Evolutionary conservation across 2,888 invertebrate genomes (phyloP).

Genomic region (Scaptomyza parva): DNA sequence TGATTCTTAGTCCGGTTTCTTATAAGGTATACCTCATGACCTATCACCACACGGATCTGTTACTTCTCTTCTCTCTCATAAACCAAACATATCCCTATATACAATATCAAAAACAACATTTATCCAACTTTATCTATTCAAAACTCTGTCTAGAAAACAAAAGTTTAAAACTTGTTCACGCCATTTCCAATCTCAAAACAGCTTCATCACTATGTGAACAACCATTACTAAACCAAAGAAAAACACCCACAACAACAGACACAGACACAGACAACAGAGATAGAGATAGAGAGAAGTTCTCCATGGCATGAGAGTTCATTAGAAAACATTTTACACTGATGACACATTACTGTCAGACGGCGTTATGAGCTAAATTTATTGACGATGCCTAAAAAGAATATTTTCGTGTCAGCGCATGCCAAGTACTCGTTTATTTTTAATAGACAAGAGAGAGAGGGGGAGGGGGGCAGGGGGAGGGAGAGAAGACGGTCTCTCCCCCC

Average conservation of each 20-base stretch:
- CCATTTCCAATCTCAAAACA: not conserved
- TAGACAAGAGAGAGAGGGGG: not conserved
- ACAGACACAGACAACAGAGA: not conserved
- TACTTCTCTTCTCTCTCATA: too few relatives aligned
- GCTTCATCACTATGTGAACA: constrained; percentile 20
- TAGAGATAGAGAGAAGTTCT: constrained; percentile 6
- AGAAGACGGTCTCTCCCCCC: not conserved
- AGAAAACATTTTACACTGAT: constrained; percentile 70
- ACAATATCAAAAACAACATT: too few relatives aligned
- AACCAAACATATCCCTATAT: too few relatives aligned
- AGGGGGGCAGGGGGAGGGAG: not conserved
- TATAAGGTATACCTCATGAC: too few relatives aligned
- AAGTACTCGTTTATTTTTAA: constrained; percentile 47
- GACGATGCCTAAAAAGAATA: constrained; percentile 65
- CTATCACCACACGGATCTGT: too few relatives aligned
- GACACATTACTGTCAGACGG: constrained; percentile 76
- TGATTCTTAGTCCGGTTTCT: too few relatives aligned
- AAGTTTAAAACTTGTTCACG: not conserved
- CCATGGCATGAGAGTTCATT: constrained; percentile 52
- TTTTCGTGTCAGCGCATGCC: constrained; percentile 76
- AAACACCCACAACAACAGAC: constrained; percentile 24
- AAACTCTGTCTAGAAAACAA: constrained; percentile 10
- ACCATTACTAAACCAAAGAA: not conserved
- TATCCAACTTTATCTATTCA: not conserved
- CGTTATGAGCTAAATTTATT: constrained; percentile 77